A percentile compares a stretch with the other conserved stretches of the same genome.
Evolutionary conservation across 2,797 vertebrate species (phyloP).

Genomic region (Coluber constrictor): DNA sequence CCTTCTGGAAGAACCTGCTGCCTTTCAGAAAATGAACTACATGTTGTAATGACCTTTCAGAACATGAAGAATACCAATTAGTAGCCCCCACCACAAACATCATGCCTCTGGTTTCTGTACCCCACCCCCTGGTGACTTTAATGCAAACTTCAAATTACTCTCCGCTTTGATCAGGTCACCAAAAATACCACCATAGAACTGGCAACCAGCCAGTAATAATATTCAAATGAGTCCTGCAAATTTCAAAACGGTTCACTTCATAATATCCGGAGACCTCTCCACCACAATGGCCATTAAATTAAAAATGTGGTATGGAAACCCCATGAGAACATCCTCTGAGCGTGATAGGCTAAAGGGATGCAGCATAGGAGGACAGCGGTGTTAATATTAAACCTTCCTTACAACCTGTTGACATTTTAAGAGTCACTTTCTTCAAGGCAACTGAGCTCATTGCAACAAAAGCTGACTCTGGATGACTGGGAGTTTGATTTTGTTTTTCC

Average conservation of each 20-base stretch:
- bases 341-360: background rate
- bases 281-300: conserved; percentile 6
- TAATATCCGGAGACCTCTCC: background rate
- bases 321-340: background rate
- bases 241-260: background rate
- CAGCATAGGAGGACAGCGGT: background rate
- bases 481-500: background rate
- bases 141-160: background rate
- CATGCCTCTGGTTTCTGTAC: background rate
- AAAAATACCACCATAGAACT: background rate
- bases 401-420: background rate
- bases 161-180: background rate
- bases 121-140: background rate
- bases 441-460: background rate
- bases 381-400: background rate
- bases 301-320: background rate
- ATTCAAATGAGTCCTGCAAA: background rate
- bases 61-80: background rate
- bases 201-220: background rate
- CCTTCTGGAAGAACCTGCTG: background rate
- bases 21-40: background rate
- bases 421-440: background rate
- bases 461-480: background rate
- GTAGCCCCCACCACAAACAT: background rate
- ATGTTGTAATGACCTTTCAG: background rate